phyloP scores from a whole-genome alignment of 2,797 vertebrate species.

The Centroberyx gerrardi region DNA sequence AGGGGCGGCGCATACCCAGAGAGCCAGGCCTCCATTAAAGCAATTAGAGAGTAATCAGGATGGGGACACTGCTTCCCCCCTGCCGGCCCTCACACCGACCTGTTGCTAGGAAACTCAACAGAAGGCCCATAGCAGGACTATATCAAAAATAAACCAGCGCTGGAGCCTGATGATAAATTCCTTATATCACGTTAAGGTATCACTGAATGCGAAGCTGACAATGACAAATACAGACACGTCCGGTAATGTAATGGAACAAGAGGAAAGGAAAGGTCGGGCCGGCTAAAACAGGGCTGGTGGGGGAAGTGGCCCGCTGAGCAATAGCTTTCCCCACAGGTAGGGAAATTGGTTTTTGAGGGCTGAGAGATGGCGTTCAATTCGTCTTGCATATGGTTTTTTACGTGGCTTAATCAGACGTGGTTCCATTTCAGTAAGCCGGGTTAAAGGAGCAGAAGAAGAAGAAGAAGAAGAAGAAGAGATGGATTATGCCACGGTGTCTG shows the following conservation, averaged over 20 bases:
- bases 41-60: slow-evolving; percentile 74
- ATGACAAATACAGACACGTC: slow-evolving; percentile 27
- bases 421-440: not conserved
- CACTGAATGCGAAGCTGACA: slow-evolving; percentile 19
- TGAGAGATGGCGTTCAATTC: not conserved
- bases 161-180: slow-evolving; percentile 52
- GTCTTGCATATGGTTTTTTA: slow-evolving; percentile 12
- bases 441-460: not conserved
- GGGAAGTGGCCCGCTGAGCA: not conserved
- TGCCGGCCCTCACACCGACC: slow-evolving; percentile 60
- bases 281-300: not conserved
- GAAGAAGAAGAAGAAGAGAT: not conserved
- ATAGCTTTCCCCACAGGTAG: slow-evolving; percentile 9
- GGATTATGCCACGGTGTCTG: slow-evolving; percentile 25
- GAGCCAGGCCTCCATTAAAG: slow-evolving; percentile 67
- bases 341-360: not conserved
- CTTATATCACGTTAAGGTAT: slow-evolving; percentile 38
- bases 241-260: slow-evolving; percentile 16
- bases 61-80: slow-evolving; percentile 45
- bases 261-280: not conserved
- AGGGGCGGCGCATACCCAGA: slow-evolving; percentile 33
- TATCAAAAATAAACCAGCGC: slow-evolving; percentile 59
- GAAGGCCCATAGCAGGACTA: slow-evolving; percentile 51
- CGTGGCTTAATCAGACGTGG: slow-evolving; percentile 19
- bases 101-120: slow-evolving; percentile 82